Base-by-base conservation (phyloP, 92 coral and sea anemone species). In the Palythoa grandis region DNA sequence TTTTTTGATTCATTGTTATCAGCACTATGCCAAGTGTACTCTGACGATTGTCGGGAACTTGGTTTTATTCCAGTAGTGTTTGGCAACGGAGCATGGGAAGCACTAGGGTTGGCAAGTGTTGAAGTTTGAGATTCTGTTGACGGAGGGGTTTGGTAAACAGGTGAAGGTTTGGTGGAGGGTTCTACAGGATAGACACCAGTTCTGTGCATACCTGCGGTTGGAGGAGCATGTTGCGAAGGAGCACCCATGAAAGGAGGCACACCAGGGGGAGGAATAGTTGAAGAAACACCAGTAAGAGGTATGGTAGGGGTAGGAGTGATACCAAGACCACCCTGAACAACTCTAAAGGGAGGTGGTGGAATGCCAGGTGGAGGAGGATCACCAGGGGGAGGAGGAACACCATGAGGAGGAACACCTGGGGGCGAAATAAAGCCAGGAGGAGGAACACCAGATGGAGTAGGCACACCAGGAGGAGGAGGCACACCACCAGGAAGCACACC, bases 391-490 rank as follows among this genome's bases (percentile, higher is more conserved):
- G 87, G 90, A 11, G 80, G 89, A 29, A 87, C 60, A 23, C 67
- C 69, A 25, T 92, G 92, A 12, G 88, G 88, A 14, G 60, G 79
- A 14, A 87, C 48, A 3, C 88, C 86, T 52, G 91, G 74, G 2
- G 91, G 87, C 3, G 68, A 79, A 12, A 86, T 83, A 19, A 87
- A 24, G 12, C 89, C 67, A 24, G 91, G 92, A n/a, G 87, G 96
- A 10, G 88, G 78, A 25, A 78, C 57, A 2, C 88, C 87, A 22
- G 92, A 91, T 57, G 92, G 92, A 24, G 89, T 1, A 17, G 69
- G 24, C 17, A 17, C 47, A 20, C 82, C 72, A 17, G 8, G 20
- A 23, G 86, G 90, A 2, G 63, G 63, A 57, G 15, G 15, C 11
- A 9, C 63, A 10, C 14, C 4, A 2, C 4, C 4, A 17, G 24